Evolutionary conservation across 2,888 invertebrate genomes (phyloP), one percentile per base, ranked within the genome.

Genomic region (Limenitis arthemis): DNA sequence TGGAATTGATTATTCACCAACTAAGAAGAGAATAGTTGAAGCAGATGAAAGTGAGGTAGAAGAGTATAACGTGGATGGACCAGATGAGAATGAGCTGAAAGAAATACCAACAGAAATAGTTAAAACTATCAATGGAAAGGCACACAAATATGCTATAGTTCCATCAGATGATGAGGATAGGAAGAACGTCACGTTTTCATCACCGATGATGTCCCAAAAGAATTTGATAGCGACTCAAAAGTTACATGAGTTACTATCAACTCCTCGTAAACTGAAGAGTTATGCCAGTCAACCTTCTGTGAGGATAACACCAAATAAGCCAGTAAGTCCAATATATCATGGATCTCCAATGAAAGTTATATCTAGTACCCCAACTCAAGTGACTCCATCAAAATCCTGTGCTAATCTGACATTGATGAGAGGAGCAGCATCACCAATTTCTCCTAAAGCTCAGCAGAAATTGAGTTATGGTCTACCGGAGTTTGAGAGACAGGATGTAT

Each of bases 161-260:
- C 88, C 90, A 0, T 82, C 87, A 0, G 89, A 89, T 28, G 77
- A 88, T 1, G 88, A 88, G 8, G 85, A 85, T n/a, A 65, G 81
- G 53, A 67, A 79, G 68, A 68, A 78, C 75, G 79, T 75, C 0
- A 88, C 76, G 0, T 89, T 75, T 62, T 78, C 77, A 41, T 80
- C 69, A 0, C 79, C 79, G 0, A 73, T 75, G 29, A 88, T 89
- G 73, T 86, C 89, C 1, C 74, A 88, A 46, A 89, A 89, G 63
- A 91, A 91, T 70, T 77, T 91, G 0, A 88, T 89, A 28, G 94
- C 94, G 0, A 94, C 94, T 0, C 92, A 93, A 65, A 93, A 92
- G 64, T 75, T 94, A 0, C 93, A 94, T 70, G 93, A 94, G 63
- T 70, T 94, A 4, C 69, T 94, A 0, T 90, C 91, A 1, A 94